phyloP scores from a whole-genome alignment of 2,113 vertebrate species.

The Psettodes erumei region DNA sequence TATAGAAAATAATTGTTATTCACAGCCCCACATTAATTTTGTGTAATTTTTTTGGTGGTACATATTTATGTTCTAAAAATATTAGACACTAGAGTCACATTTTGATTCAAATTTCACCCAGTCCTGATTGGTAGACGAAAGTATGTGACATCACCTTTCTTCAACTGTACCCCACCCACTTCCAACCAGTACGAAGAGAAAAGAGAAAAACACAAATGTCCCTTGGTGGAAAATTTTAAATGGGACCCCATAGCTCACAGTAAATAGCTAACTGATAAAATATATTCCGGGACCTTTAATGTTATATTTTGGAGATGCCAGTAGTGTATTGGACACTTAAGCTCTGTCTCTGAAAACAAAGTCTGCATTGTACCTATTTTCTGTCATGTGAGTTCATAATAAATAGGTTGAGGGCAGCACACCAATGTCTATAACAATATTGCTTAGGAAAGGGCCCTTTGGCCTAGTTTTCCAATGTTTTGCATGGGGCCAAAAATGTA shows the following conservation, averaged over 20 bases:
- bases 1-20: not conserved
- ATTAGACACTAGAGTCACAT: not conserved
- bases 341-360: not conserved
- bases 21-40: not conserved
- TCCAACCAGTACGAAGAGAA: too few relatives aligned
- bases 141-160: not conserved
- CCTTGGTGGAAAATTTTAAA: too few relatives aligned
- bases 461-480: not conserved
- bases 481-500: not conserved
- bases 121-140: not conserved
- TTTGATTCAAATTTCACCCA: not conserved
- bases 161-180: too few relatives aligned
- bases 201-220: too few relatives aligned
- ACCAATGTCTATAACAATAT: too few relatives aligned
- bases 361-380: not conserved
- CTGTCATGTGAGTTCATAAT: too few relatives aligned
- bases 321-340: not conserved
- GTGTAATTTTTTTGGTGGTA: not conserved
- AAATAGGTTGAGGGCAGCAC: too few relatives aligned
- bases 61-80: not conserved
- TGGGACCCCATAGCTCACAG: too few relatives aligned
- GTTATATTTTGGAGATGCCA: not conserved
- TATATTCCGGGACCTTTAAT: not conserved
- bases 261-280: too few relatives aligned
- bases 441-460: too few relatives aligned